Percentiles rank a stretch among this genome's conserved stretches.
These are phyloP conservation scores for Hippopotamus amphibius DNA, from an alignment of 2,113 vertebrate species.

Conservation along the genomic window DNA sequence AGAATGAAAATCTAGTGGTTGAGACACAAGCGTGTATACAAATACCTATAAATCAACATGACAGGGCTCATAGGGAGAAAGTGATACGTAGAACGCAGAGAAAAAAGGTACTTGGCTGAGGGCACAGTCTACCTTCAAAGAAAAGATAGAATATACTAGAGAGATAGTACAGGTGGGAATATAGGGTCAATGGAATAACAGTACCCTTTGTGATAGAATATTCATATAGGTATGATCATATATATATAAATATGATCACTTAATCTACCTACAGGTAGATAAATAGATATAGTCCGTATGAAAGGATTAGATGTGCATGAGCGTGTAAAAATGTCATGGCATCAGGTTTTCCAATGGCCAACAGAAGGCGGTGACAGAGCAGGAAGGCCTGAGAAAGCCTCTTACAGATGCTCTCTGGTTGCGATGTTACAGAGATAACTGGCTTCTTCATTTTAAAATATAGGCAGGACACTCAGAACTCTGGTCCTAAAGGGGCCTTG, in stretches of 20 bases:
- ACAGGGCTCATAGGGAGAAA: not conserved
- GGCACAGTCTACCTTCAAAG: not conserved
- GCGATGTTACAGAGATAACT: not conserved
- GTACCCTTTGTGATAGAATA: not conserved
- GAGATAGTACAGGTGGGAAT: not conserved
- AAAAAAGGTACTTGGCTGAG: not conserved
- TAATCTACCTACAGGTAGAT: not conserved
- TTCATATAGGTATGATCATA: not conserved
- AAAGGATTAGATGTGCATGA: not conserved
- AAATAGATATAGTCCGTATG: not conserved
- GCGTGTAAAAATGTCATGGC: not conserved
- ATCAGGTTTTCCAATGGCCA: not conserved
- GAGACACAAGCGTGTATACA: not conserved
- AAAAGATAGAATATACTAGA: not conserved
- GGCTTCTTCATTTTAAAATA: not conserved
- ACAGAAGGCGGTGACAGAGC: not conserved
- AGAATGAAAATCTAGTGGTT: not conserved
- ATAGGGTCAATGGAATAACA: not conserved
- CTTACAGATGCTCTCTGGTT: not conserved
- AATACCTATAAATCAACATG: not conserved
- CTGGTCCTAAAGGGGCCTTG: not conserved
- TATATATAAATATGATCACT: not conserved
- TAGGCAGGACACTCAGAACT: not conserved
- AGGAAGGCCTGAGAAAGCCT: not conserved
- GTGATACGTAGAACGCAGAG: not conserved